Evolutionary conservation across 2,797 vertebrate genomes (phyloP), one percentile per base, ranked within the genome.

Genomic region (Hoplostethus mediterraneus): DNA sequence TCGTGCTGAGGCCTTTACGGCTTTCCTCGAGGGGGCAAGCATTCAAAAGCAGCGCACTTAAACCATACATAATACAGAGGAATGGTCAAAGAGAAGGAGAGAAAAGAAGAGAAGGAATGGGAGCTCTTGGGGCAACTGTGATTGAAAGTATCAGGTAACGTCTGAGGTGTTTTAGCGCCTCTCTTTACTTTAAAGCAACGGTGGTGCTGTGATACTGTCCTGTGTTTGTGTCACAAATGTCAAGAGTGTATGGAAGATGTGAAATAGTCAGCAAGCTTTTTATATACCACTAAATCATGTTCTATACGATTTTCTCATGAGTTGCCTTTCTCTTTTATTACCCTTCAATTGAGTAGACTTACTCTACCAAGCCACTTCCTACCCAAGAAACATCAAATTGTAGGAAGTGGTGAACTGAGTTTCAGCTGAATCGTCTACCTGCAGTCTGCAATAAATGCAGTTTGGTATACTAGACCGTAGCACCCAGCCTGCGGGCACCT

Each of bases 41-140:
- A 40, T n/a, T 10, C 61, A 66, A 70, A 53, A 42, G 44, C 17
- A 40, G 53, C 59, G 67, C 68, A 74, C 51, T 78, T 66, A 63
- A 65, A 62, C 16, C 47, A 81, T 88, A 11, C 80, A 81, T 83
- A 75, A 82, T 84, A 55, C 49, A 78, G 38, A 13, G 63, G 63
- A 69, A 17, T 7, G 55, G 25, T 71, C 3, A 1, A 38, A 28
- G 55, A 13, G 48, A 0, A 11, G 12, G 40, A 6, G 5, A 7
- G 16, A 40, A 61, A 44, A 51, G 36, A 53, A 28, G 45, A 28
- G 52, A 65, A 28, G 21, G 38, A 36, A 3, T 40, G 0, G 12
- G 48, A 67, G 25, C 28, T 55, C 6, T 25, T 10, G 17, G 2
- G 47, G 8, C 10, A 0, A 60, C 38, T 1, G 11, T 64, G 16